Conservation (phyloP, 2,113 vertebrate species). For the Pangasianodon hypophthalmus region DNA sequence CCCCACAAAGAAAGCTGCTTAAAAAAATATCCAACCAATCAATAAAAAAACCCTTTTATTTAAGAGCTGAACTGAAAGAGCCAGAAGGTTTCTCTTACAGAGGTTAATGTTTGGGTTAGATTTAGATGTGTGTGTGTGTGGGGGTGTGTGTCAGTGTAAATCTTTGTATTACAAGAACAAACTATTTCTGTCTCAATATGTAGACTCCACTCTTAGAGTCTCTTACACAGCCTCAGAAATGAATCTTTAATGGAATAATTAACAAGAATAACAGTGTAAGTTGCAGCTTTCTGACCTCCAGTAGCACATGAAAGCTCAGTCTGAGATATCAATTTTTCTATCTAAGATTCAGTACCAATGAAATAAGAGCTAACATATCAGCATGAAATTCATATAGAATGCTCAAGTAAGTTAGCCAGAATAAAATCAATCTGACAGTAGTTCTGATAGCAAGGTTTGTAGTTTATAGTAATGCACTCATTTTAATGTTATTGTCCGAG, state of each 20-base stretch:
- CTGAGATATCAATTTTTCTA: constrained; percentile 30
- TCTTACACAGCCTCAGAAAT: constrained; percentile 10
- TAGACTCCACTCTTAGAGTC: constrained; percentile 26
- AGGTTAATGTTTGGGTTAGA: background rate
- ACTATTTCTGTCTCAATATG: constrained; percentile 7
- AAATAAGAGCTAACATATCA: constrained; percentile 20
- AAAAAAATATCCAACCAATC: background rate
- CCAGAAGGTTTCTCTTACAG: background rate
- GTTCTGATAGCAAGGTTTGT: background rate
- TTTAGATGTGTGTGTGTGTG: background rate
- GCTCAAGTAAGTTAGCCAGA: constrained; percentile 8
- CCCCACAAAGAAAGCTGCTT: background rate
- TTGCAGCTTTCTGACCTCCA: constrained; percentile 27
- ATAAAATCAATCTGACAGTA: constrained; percentile 12
- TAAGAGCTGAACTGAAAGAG: background rate
- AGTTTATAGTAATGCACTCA: background rate
- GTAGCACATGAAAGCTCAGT: constrained; percentile 31
- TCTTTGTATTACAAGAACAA: constrained; percentile 7
- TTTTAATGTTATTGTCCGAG: background rate
- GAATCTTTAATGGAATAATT: constrained; percentile 36
- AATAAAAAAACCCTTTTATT: background rate
- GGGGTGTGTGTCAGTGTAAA: constrained; percentile 46
- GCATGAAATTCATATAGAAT: constrained; percentile 35
- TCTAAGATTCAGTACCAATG: constrained; percentile 23
- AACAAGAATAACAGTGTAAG: constrained; percentile 26